A percentile compares a stretch with the other conserved stretches of the same genome.
Evolutionary conservation across 2,797 vertebrate genomes (phyloP).

Genomic region (Crocidura indochinensis): DNA sequence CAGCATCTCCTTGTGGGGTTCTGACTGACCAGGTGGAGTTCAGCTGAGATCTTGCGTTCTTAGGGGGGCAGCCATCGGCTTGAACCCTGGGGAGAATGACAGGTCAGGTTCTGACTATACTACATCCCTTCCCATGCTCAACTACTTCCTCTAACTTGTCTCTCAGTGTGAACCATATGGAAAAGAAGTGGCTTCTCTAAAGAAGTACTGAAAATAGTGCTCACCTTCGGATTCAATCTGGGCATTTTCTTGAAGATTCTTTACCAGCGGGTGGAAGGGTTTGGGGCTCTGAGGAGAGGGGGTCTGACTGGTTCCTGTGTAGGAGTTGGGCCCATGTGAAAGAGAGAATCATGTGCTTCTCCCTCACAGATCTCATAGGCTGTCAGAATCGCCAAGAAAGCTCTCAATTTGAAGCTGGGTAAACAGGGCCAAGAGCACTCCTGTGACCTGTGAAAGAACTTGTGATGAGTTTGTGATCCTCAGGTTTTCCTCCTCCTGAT

Average conservation of each 20-base stretch:
- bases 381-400: not conserved
- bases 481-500: not conserved
- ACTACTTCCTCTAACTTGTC: constrained; percentile 15
- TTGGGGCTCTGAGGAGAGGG: not conserved
- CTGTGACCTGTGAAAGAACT: not conserved
- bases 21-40: not conserved
- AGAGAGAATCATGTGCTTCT: too few species aligned
- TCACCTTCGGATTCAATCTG: not conserved
- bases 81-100: not conserved
- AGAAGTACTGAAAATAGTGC: constrained; percentile 59
- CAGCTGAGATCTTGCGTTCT: not conserved
- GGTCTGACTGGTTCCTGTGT: not conserved
- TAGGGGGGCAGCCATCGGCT: not conserved
- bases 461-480: not conserved
- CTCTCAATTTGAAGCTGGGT: not conserved
- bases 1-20: not conserved
- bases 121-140: not conserved
- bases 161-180: constrained; percentile 27
- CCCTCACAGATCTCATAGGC: not conserved
- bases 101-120: not conserved
- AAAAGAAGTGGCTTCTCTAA: constrained; percentile 41
- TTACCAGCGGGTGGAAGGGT: not conserved
- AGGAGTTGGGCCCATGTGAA: too few species aligned
- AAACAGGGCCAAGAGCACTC: not conserved
- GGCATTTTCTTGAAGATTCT: constrained; percentile 8